A percentile compares a stretch with the other conserved stretches of the same genome.
These are phyloP conservation scores for Drosophila greeni DNA, from an alignment of 2,888 invertebrate species.

Conservation along the genomic window DNA sequence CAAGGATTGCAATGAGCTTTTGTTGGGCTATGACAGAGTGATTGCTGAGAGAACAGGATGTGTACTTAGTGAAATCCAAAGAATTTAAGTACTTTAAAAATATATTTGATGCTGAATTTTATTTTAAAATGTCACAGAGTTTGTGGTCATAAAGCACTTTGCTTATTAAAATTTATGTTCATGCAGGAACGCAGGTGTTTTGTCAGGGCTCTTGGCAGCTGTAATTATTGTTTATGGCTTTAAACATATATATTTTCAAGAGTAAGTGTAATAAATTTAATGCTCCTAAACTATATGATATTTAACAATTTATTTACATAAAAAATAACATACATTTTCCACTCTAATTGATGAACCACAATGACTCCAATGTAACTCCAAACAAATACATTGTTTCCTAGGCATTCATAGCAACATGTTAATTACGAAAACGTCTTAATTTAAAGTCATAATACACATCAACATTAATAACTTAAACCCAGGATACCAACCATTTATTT, in stretches of 20 bases:
- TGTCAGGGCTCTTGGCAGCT: not conserved
- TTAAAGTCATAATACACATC: not conserved
- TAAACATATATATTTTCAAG: not conserved
- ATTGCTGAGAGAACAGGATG: not conserved
- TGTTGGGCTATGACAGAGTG: not conserved
- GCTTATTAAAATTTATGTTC: not conserved
- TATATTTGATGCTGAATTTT: not conserved
- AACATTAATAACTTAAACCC: not conserved
- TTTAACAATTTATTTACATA: not conserved
- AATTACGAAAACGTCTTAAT: not conserved
- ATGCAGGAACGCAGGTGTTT: conserved; percentile 1
- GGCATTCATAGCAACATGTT: not conserved
- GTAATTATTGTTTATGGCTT: not conserved
- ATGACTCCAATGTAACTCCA: not conserved
- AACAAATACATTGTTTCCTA: not conserved
- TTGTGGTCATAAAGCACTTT: not conserved
- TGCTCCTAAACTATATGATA: too few relatives aligned
- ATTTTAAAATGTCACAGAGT: not conserved
- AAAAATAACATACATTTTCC: not conserved
- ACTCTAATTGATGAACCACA: not conserved
- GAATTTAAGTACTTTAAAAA: not conserved
- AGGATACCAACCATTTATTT: not conserved
- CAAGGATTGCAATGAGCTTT: conserved; percentile 5
- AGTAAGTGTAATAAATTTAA: not conserved
- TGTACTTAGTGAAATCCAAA: too few relatives aligned